These are phyloP conservation scores for Cosmorhoe ocellata DNA, from an alignment of 2,888 invertebrate species.

Conservation along the genomic window DNA sequence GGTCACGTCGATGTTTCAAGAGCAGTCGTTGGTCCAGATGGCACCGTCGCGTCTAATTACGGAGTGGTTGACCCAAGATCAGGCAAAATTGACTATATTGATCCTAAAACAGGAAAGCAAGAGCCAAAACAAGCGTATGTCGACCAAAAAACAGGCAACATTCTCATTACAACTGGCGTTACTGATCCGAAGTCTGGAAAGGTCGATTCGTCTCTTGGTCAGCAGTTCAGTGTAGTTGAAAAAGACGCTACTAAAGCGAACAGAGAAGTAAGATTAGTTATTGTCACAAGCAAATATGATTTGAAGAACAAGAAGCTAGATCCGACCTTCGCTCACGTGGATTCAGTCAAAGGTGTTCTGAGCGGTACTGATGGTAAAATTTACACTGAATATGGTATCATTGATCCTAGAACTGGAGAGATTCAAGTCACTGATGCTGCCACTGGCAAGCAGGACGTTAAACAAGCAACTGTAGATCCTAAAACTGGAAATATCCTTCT, in stretches of 20 bases:
- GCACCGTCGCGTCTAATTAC: slow-evolving; percentile 83
- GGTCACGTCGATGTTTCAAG: slow-evolving; percentile 82
- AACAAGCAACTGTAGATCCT: slow-evolving; percentile 70
- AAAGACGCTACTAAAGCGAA: slow-evolving; percentile 86
- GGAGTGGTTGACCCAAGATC: slow-evolving; percentile 85
- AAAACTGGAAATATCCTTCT: slow-evolving; percentile 81
- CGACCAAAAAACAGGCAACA: slow-evolving; percentile 87
- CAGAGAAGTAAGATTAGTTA: slow-evolving; percentile 80
- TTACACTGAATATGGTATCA: slow-evolving; percentile 83
- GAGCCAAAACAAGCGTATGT: slow-evolving; percentile 86
- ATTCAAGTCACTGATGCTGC: slow-evolving; percentile 69
- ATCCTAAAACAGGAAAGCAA: slow-evolving; percentile 84
- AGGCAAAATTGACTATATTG: slow-evolving; percentile 84
- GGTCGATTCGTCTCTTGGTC: slow-evolving; percentile 85
- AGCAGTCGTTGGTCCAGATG: slow-evolving; percentile 82
- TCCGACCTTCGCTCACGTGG: slow-evolving; percentile 79
- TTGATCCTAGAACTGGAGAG: slow-evolving; percentile 83
- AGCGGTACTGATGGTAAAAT: slow-evolving; percentile 85
- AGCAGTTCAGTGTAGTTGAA: slow-evolving; percentile 85
- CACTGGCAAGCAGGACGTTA: slow-evolving; percentile 70
- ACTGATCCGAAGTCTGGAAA: slow-evolving; percentile 86
- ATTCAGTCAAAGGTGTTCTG: slow-evolving; percentile 72
- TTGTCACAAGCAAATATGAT: slow-evolving; percentile 84
- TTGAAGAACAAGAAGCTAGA: slow-evolving; percentile 76
- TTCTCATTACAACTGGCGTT: slow-evolving; percentile 84